phyloP scores from a whole-genome alignment of 2,797 vertebrate species.

The Eupleurogrammus muticus region DNA sequence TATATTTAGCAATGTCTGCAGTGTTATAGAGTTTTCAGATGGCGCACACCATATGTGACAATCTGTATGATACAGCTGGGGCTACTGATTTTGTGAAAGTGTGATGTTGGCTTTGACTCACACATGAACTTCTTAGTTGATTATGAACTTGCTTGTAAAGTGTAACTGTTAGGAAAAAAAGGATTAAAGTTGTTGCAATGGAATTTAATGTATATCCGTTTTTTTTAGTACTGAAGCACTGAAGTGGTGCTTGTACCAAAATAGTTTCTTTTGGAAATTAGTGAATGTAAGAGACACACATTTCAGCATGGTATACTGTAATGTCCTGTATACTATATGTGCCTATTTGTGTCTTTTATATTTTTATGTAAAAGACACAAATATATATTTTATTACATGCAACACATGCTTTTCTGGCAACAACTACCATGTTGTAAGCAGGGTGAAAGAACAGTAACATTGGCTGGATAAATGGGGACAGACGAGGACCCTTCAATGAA shows the following conservation, averaged over 20 bases:
- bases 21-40: conserved; percentile 50
- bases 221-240: background rate
- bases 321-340: conserved; percentile 30
- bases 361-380: no score
- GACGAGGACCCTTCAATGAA: conserved; percentile 16
- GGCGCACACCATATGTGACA: conserved; percentile 57
- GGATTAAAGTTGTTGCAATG: background rate
- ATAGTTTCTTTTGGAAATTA: conserved; percentile 2
- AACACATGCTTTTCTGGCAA: conserved; percentile 26
- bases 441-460: conserved; percentile 26
- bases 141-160: conserved; percentile 8
- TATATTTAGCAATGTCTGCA: conserved; percentile 55
- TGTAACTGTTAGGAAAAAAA: background rate
- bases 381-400: no score
- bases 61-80: conserved; percentile 38
- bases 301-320: conserved; percentile 6
- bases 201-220: background rate
- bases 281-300: conserved; percentile 1
- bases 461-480: conserved; percentile 19
- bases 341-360: conserved; percentile 6
- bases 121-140: background rate
- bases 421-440: no score
- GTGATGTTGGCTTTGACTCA: conserved; percentile 18
- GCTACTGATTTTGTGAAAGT: conserved; percentile 33
- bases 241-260: background rate